Conservation (phyloP, 2,888 invertebrate genomes). For the Tenthredo scrophulariae region DNA sequence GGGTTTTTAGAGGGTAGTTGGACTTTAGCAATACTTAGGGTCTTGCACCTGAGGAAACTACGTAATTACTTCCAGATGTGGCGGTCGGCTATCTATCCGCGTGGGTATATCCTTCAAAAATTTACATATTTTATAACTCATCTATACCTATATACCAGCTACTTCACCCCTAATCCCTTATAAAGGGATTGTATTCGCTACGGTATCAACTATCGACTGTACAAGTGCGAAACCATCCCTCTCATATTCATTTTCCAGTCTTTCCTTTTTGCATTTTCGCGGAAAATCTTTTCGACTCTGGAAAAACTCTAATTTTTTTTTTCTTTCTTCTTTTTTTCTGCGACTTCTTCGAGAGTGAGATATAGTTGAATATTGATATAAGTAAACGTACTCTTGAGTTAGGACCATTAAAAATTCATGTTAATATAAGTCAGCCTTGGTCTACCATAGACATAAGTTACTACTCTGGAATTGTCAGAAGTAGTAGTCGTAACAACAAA, state of each 20-base stretch:
- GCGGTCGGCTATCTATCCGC: constrained; percentile 47
- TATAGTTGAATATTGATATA: neutral
- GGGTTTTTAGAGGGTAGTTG: constrained; percentile 9
- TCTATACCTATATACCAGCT: neutral
- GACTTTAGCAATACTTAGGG: neutral
- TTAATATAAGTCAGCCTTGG: neutral
- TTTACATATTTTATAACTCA: constrained; percentile 53
- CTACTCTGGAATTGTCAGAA: constrained; percentile 35
- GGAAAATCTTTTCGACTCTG: no score
- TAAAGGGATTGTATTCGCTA: neutral
- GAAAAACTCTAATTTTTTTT: no score
- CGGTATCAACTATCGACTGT: no score
- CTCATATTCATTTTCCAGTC: no score
- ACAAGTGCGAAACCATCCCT: no score
- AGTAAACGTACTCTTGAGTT: neutral
- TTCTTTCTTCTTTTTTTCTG: no score
- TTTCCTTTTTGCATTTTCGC: no score
- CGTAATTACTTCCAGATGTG: constrained; percentile 74
- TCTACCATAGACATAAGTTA: neutral
- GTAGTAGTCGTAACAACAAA: constrained; percentile 70
- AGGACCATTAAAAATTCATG: constrained; percentile 27
- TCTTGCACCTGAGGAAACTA: constrained; percentile 55
- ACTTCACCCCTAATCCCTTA: neutral
- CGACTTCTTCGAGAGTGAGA: no score
- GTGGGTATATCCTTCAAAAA: neutral